These are phyloP conservation scores for Rhagonycha fulva DNA, from an alignment of 2,888 invertebrate genomes.

Conservation along the genomic window DNA sequence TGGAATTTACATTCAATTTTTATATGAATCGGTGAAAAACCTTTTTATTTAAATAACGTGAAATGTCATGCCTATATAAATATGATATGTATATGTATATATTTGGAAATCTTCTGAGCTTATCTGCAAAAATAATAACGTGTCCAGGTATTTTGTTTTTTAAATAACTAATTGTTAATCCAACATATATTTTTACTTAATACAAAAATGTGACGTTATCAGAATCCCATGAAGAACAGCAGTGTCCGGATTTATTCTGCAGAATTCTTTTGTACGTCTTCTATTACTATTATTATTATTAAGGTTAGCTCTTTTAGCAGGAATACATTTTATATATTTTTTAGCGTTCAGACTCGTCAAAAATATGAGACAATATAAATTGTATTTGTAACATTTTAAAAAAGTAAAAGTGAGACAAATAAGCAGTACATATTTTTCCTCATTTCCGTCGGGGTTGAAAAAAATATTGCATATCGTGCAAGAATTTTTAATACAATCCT, in stretches of 20 bases:
- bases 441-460: background rate
- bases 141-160: background rate
- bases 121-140: background rate
- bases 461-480: background rate
- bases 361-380: background rate
- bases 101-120: background rate
- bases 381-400: background rate
- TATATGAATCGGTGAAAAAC: constrained; percentile 1
- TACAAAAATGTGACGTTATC: background rate
- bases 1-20: constrained; percentile 3
- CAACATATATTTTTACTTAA: background rate
- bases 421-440: background rate
- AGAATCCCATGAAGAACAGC: background rate
- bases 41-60: background rate
- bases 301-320: background rate
- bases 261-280: background rate
- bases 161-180: background rate
- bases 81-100: background rate
- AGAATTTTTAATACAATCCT: background rate
- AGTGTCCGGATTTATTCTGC: background rate
- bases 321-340: background rate
- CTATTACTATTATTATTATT: background rate
- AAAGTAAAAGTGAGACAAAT: background rate
- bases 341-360: background rate
- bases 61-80: background rate